Conservation (phyloP, 2,113 vertebrate species). For the Galemys pyrenaicus region DNA sequence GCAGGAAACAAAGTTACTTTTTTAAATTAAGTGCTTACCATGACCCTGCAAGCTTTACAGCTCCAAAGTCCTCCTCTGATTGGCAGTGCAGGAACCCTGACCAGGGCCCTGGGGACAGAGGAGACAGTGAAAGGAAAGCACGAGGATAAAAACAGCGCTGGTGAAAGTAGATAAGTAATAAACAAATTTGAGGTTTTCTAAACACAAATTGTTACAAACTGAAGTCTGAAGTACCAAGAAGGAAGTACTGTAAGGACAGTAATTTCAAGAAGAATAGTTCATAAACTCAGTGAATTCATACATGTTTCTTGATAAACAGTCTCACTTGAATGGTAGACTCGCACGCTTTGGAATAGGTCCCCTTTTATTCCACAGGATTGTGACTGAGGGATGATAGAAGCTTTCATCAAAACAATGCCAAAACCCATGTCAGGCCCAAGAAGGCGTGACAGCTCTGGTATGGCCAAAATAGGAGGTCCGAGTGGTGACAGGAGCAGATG, state of each 20-base stretch:
- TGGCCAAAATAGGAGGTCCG: neutral
- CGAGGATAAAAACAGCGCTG: neutral
- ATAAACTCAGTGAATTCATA: neutral
- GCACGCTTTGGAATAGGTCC: neutral
- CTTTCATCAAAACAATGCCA: neutral
- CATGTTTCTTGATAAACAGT: neutral
- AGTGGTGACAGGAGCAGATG: rapidly evolving
- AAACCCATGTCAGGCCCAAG: neutral
- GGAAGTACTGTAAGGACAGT: neutral
- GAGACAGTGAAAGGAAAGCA: rapidly evolving
- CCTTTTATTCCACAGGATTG: rapidly evolving
- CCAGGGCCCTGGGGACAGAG: neutral
- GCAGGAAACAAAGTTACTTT: neutral
- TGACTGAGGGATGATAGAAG: neutral
- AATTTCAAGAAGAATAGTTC: neutral
- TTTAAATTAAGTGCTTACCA: neutral
- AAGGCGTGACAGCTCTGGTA: neutral
- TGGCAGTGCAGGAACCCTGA: neutral
- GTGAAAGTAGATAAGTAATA: too few species aligned
- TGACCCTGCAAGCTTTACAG: neutral
- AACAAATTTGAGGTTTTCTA: neutral
- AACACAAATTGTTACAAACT: neutral
- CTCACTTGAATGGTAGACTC: neutral
- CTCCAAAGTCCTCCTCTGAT: conserved; percentile 11
- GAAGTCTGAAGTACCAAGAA: neutral